Evolutionary conservation across 2,797 vertebrate genomes (phyloP).

Genomic region (Nannoperca australis): DNA sequence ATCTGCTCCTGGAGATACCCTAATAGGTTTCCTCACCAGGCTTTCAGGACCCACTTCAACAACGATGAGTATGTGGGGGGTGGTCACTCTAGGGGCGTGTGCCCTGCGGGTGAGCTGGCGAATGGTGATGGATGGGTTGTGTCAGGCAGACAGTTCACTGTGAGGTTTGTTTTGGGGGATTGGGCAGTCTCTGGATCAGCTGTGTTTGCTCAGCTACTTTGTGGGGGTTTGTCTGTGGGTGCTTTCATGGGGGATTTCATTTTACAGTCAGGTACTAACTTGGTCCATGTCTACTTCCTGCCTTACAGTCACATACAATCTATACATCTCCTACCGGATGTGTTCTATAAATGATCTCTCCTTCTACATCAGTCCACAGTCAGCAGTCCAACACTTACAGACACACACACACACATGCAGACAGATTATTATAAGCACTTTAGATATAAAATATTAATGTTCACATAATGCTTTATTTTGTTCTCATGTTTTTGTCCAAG

Average conservation of each 20-base stretch:
- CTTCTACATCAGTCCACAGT: not conserved
- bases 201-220: constrained; percentile 26
- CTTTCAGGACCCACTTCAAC: not conserved
- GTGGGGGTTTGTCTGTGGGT: not conserved
- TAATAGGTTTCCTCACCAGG: constrained; percentile 2
- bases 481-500: not conserved
- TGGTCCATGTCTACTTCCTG: not conserved
- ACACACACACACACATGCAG: constrained; percentile 3
- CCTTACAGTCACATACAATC: not conserved
- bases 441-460: constrained; percentile 26
- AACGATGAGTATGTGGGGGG: not conserved
- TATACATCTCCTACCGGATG: not conserved
- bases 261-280: constrained; percentile 15
- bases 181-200: constrained; percentile 31
- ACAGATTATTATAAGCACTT: constrained; percentile 8
- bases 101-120: not conserved
- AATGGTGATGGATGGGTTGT: constrained; percentile 10
- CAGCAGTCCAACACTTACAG: not conserved
- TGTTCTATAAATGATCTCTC: not conserved
- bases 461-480: constrained; percentile 1
- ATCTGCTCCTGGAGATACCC: constrained; percentile 2
- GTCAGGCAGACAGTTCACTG: not conserved
- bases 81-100: constrained; percentile 2
- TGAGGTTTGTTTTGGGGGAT: constrained; percentile 7
- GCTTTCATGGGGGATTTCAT: constrained; percentile 3